Evolutionary conservation across 1,140 invertebrate genomes (phyloP), one percentile per base, ranked within the genome.

Genomic region (Papilio machaon): DNA sequence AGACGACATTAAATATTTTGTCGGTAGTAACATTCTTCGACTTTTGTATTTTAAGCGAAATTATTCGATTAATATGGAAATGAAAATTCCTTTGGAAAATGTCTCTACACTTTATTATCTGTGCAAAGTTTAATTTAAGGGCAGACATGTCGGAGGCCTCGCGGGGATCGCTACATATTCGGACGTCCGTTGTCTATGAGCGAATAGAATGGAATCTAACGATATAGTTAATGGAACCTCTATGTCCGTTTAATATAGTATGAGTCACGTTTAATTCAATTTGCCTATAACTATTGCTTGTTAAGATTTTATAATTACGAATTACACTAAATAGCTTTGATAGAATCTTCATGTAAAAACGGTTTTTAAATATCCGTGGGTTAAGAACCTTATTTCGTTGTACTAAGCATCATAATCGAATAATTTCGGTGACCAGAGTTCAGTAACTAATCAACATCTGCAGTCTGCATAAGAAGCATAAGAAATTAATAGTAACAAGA

Each of bases 1-100:
- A 23, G 19, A 10, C 19, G 8, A 35, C 1, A 2, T n/a, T 54
- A 54, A 38, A 75, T 47, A 8, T 52, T 30, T 19, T 52, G 30
- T 35, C 8, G 11, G 38, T 9, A 30, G 23, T 38, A 67, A 15
- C n/a, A 11, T 67, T 64, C 76, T 30, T 78, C n/a, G 43, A 43
- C 38, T 60, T 79, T 38, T 43, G 35, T 67, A 54, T 49, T 76
- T 13, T 19, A 43, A 60, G 75, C 75, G 75, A 60, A 64, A 79
- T 47, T 67, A 79, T 79, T 79, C 77, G 58, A 79, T 79, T 79
- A 79, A 67, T 79, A 79, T 79, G 77, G 58, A 67, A 79, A 79
- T 79, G 77, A 79, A 79, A 79, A 79, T 67, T 60, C 58, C 77
- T 79, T 79, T 64, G 46, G 58, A 64, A 79, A 67, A 79, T 64